Conservation (phyloP, 2,797 vertebrate genomes). For the Sebastes trivittatus region DNA sequence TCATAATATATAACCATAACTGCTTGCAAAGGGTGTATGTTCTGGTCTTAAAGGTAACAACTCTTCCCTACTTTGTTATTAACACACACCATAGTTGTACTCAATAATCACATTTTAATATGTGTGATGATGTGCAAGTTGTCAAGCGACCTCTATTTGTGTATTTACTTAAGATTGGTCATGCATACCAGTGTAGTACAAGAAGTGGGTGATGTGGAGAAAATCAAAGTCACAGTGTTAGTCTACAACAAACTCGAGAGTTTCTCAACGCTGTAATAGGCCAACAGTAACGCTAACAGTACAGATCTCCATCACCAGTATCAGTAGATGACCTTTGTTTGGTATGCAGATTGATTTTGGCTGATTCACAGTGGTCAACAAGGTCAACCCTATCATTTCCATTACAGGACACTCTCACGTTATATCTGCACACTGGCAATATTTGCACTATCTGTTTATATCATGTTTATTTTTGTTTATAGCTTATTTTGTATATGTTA, state of each 20-base stretch:
- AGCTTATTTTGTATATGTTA: too few relatives aligned
- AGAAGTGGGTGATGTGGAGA: neutral
- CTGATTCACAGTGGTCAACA: neutral
- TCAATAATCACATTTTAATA: neutral
- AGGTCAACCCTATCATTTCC: neutral
- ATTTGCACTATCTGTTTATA: too few relatives aligned
- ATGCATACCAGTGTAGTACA: too few relatives aligned
- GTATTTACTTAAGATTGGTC: neutral
- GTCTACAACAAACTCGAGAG: too few relatives aligned
- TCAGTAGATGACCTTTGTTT: slow-evolving; percentile 22
- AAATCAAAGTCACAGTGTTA: neutral
- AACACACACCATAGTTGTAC: neutral
- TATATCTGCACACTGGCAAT: too few relatives aligned
- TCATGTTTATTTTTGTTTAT: too few relatives aligned
- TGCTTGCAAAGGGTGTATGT: neutral
- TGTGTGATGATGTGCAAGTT: neutral
- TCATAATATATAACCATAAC: neutral
- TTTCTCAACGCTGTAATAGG: neutral
- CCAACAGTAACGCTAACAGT: neutral
- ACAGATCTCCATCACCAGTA: neutral
- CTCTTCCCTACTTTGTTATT: neutral
- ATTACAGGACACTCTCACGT: neutral
- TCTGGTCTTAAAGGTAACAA: neutral
- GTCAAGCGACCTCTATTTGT: neutral
- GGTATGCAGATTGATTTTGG: neutral